Conservation (phyloP, 2,888 invertebrate species). For the Phengaris alcon region DNA sequence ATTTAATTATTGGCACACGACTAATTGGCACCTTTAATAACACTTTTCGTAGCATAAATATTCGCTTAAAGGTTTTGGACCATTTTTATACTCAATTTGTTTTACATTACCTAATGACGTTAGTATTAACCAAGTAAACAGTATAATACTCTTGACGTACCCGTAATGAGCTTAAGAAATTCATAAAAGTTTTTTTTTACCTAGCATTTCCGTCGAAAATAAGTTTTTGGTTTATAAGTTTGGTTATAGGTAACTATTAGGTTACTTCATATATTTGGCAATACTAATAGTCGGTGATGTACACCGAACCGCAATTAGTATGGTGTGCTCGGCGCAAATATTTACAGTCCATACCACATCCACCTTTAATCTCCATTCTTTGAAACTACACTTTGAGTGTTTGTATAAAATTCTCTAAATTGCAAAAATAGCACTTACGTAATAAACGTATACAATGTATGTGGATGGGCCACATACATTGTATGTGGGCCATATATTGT, state of each 20-base stretch:
- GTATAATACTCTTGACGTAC: too few relatives aligned
- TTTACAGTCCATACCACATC: slow-evolving; percentile 37
- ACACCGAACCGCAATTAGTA: slow-evolving; percentile 51
- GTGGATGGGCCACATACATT: background rate
- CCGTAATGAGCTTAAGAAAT: too few relatives aligned
- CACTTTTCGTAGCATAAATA: background rate
- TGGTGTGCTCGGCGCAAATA: slow-evolving; percentile 51
- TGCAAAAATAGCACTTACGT: background rate
- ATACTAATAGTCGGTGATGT: slow-evolving; percentile 33
- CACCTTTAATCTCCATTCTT: slow-evolving; percentile 45
- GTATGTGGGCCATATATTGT: background rate
- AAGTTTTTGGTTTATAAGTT: background rate
- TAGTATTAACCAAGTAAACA: too few relatives aligned
- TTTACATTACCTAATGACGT: background rate
- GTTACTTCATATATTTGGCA: slow-evolving; percentile 33
- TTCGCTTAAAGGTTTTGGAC: background rate
- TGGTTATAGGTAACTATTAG: background rate
- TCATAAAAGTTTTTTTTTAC: too few relatives aligned
- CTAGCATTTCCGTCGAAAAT: too few relatives aligned
- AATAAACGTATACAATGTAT: background rate
- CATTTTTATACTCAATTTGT: background rate
- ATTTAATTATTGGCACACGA: slow-evolving; percentile 39
- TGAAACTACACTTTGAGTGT: slow-evolving; percentile 26
- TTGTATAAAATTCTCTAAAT: slow-evolving; percentile 1
- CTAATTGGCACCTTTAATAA: background rate